Conservation (phyloP, 2,797 vertebrate species). For the Chelon labrosus region DNA sequence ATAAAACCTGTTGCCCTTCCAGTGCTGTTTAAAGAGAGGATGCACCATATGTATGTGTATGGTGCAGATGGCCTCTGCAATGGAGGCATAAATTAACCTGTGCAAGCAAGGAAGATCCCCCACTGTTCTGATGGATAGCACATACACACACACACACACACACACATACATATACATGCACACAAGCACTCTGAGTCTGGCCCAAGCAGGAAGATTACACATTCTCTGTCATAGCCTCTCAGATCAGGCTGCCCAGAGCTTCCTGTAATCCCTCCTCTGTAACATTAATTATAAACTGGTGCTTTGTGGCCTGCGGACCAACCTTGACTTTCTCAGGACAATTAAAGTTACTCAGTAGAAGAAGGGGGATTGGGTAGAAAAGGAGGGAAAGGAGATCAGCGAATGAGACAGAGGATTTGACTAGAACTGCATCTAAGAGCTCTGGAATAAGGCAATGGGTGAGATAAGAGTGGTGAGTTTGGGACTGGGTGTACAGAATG, state of each 20-base stretch:
- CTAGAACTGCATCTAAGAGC: constrained; percentile 49
- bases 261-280: constrained; percentile 90
- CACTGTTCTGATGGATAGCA: constrained; percentile 69
- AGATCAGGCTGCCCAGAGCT: constrained; percentile 88
- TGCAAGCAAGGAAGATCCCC: constrained; percentile 63
- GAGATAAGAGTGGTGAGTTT: constrained; percentile 63
- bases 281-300: constrained; percentile 94
- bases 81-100: constrained; percentile 75
- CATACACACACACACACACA: constrained; percentile 61
- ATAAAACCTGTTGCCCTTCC: constrained; percentile 74
- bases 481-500: constrained; percentile 45
- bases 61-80: constrained; percentile 61
- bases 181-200: constrained; percentile 59
- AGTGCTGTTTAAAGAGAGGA: constrained; percentile 39
- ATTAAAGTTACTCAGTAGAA: constrained; percentile 95
- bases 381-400: constrained; percentile 69
- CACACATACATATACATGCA: constrained; percentile 18
- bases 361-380: constrained; percentile 82
- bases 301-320: constrained; percentile 86
- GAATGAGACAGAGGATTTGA: constrained; percentile 72
- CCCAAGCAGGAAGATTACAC: constrained; percentile 79
- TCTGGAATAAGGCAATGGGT: constrained; percentile 62
- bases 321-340: constrained; percentile 96
- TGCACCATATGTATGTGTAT: constrained; percentile 33
- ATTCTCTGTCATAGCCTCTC: constrained; percentile 79